These are phyloP conservation scores for Clarias fuscus DNA, from an alignment of 2,797 vertebrate genomes.

Conservation along the genomic window DNA sequence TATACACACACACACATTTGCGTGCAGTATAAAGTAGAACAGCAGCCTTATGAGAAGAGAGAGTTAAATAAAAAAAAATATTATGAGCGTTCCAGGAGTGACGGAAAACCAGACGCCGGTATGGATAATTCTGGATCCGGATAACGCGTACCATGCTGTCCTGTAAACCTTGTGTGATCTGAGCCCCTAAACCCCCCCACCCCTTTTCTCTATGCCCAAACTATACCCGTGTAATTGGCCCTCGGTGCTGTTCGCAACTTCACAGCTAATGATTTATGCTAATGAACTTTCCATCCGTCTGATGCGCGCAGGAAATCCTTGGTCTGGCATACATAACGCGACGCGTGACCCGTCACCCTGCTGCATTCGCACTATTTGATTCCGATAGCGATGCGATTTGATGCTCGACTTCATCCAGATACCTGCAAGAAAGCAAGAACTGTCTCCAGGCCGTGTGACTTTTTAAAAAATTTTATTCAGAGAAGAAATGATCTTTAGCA, in stretches of 20 bases:
- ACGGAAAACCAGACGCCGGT: not conserved
- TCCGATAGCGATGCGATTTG: not conserved
- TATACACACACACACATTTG: too few species aligned
- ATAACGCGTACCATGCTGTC: too few species aligned
- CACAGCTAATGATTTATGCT: constrained; percentile 37
- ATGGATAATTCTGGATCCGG: not conserved
- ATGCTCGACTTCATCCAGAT: not conserved
- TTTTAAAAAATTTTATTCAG: not conserved
- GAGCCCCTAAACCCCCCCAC: too few species aligned
- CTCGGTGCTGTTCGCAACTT: constrained; percentile 41
- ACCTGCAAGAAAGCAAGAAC: not conserved
- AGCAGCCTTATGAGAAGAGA: not conserved
- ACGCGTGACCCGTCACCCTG: not conserved
- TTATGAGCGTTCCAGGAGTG: not conserved
- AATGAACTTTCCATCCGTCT: constrained; percentile 33
- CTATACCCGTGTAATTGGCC: not conserved
- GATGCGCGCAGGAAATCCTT: not conserved
- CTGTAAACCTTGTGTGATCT: not conserved
- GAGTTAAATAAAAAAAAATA: too few species aligned
- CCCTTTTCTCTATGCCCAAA: not conserved
- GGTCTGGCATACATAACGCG: not conserved
- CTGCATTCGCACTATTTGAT: not conserved
- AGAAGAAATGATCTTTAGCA: not conserved
- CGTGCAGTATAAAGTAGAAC: not conserved
- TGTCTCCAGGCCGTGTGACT: not conserved